Percentiles rank a stretch among this genome's conserved stretches.
Conservation (phyloP, 2,888 invertebrate genomes). For the Ennomos quercinarius region DNA sequence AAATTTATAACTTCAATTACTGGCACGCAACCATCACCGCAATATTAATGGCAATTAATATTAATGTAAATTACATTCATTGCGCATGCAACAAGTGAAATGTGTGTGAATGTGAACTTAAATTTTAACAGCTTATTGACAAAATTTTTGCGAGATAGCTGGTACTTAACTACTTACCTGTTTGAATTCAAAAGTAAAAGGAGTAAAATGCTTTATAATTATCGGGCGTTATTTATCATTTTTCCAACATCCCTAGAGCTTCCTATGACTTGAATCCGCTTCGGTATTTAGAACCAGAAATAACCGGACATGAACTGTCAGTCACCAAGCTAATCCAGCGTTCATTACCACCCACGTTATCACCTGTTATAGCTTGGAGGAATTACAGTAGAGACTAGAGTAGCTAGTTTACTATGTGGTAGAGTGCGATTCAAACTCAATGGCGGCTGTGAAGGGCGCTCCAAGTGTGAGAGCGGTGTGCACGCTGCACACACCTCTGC, state of each 20-base stretch:
- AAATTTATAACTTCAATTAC: constrained; percentile 59
- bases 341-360: constrained; percentile 36
- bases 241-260: constrained; percentile 22
- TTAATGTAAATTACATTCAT: constrained; percentile 52
- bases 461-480: no score
- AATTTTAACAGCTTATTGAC: constrained; percentile 3
- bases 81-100: constrained; percentile 42
- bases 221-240: neutral
- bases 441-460: no score
- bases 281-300: constrained; percentile 31
- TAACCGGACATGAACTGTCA: constrained; percentile 26
- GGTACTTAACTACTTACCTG: no score
- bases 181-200: constrained; percentile 8
- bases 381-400: no score
- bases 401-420: no score
- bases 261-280: constrained; percentile 10
- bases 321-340: constrained; percentile 25
- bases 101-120: constrained; percentile 21
- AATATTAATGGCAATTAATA: constrained; percentile 60
- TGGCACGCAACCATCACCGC: constrained; percentile 55
- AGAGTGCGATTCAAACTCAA: no score
- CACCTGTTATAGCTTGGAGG: neutral
- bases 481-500: no score
- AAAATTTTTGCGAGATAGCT: no score
- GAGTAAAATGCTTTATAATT: constrained; percentile 9